These are phyloP conservation scores for Ametastegia equiseti DNA, from an alignment of 2,888 invertebrate species.

Conservation along the genomic window DNA sequence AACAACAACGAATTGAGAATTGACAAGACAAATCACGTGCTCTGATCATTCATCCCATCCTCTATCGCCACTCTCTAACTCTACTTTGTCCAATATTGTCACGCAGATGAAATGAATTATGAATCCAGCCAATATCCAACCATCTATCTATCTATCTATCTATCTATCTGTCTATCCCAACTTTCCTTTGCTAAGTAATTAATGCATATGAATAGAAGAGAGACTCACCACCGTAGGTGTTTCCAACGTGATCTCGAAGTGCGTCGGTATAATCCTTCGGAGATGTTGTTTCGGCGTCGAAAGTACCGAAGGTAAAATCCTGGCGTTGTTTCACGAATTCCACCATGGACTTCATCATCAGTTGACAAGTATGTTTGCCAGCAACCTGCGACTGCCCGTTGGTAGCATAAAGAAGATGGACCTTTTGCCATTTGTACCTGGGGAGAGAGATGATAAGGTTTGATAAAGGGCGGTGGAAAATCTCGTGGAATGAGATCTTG, in stretches of 20 bases:
- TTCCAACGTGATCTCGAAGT: conserved; percentile 77
- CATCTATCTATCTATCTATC: no score
- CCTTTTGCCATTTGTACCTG: conserved; percentile 86
- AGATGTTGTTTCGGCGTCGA: conserved; percentile 78
- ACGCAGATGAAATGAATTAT: no score
- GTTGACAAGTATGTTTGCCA: conserved; percentile 86
- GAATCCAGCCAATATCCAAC: no score
- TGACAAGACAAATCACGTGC: no score
- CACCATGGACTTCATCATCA: conserved; percentile 87
- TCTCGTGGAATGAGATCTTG: not conserved
- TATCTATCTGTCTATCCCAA: no score
- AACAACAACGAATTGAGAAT: no score
- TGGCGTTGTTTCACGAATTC: conserved; percentile 77
- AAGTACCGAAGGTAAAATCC: conserved; percentile 77
- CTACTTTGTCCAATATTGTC: no score
- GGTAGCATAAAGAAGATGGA: conserved; percentile 87
- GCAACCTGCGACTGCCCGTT: conserved; percentile 83
- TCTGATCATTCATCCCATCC: no score
- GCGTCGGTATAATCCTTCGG: conserved; percentile 67
- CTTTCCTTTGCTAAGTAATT: no score
- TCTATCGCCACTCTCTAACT: no score
- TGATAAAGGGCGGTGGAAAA: no score
- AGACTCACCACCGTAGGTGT: conserved; percentile 79
- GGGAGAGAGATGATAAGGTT: not conserved
- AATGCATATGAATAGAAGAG: not conserved